A percentile compares a stretch with the other conserved stretches of the same genome.
phyloP scores from a whole-genome alignment of 2,888 invertebrate species.

The Dioctria rufipes region DNA sequence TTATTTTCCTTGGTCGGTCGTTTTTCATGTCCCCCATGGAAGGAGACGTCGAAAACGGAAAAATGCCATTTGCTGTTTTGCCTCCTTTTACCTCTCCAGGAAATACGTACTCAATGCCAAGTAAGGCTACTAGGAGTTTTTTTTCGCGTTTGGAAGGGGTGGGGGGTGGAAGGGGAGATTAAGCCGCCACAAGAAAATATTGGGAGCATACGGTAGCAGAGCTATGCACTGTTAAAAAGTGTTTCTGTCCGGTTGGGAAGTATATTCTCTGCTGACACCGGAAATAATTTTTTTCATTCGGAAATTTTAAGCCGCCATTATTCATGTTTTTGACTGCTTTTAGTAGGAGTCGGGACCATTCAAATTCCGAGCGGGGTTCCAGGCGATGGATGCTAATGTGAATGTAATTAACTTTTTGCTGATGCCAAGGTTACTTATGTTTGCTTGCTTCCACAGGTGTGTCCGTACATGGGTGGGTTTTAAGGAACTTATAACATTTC shows the following conservation, averaged over 20 bases:
- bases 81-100: neutral
- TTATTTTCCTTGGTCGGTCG: conserved; percentile 20
- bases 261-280: conserved; percentile 26
- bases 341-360: neutral
- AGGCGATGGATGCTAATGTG: neutral
- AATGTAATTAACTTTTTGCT: neutral
- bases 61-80: neutral
- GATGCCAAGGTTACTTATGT: neutral
- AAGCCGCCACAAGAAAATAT: neutral
- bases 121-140: neutral
- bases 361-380: neutral
- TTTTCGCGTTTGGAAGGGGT: neutral
- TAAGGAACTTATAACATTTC: too few relatives aligned
- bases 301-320: conserved; percentile 40
- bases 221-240: conserved; percentile 4
- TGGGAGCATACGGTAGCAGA: conserved; percentile 7
- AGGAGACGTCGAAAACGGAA: conserved; percentile 17
- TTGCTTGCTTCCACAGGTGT: neutral
- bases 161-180: neutral
- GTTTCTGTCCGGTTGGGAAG: conserved; percentile 23
- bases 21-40: conserved; percentile 17
- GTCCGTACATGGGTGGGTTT: too few relatives aligned
- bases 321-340: conserved; percentile 22
- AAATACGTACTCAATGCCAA: too few relatives aligned
- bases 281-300: conserved; percentile 34